These are phyloP conservation scores for Drosophila gaucha DNA, from an alignment of 2,888 invertebrate species.

Conservation along the genomic window DNA sequence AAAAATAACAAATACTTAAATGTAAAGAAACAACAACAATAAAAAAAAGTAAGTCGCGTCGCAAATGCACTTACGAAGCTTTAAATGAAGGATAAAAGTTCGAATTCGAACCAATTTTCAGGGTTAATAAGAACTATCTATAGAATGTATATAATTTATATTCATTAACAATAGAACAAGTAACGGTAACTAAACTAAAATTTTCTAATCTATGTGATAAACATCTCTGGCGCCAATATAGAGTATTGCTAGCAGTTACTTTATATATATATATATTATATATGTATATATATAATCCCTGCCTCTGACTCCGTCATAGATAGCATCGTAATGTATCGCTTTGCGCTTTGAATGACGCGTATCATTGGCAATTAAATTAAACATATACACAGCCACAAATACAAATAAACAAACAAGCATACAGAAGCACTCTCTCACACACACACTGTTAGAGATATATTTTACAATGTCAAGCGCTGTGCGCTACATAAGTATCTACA, in stretches of 20 bases:
- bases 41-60: background rate
- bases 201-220: background rate
- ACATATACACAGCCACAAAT: constrained; percentile 47
- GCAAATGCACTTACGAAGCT: constrained; percentile 39
- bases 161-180: background rate
- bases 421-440: constrained; percentile 26
- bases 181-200: background rate
- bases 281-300: constrained; percentile 15
- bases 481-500: constrained; percentile 46
- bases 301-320: constrained; percentile 55
- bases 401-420: constrained; percentile 26
- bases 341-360: constrained; percentile 75
- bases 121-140: too few species aligned
- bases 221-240: background rate
- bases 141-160: background rate
- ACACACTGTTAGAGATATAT: constrained; percentile 18
- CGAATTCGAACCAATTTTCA: too few species aligned
- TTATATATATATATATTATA: background rate
- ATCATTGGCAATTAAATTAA: constrained; percentile 80
- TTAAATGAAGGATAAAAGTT: background rate
- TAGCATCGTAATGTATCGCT: constrained; percentile 74
- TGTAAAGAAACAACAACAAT: background rate
- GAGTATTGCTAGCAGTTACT: constrained; percentile 21
- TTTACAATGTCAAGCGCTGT: constrained; percentile 68
- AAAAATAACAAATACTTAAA: constrained; percentile 38